Base-by-base conservation (phyloP, 2,797 vertebrate genomes). In the Amniataba percoides region DNA sequence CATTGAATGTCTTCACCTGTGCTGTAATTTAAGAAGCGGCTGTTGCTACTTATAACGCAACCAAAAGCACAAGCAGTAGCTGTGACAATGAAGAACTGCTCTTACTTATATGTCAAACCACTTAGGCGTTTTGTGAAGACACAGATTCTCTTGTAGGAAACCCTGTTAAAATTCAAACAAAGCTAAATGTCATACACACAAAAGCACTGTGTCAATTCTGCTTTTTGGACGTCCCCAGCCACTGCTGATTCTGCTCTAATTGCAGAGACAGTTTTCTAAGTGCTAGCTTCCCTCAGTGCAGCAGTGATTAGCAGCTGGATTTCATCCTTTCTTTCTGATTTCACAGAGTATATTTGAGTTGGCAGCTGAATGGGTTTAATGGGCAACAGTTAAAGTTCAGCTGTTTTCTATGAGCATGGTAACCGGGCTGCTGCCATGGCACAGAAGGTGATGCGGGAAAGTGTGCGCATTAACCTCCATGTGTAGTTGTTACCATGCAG, bases 321-420 rank as follows among this genome's bases (percentile, higher is more conserved):
- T 62, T 84, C 70, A 51, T 11, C 15, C 64, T 64, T 77, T 77
- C 52, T 73, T 27, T 73, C 21, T n/a, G 14, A 46, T 18, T 51
- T 64, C 59, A 71, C 57, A 1, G 34, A 60, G 57, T n/a, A 69
- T 55, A 67, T 81, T 68, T 65, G 51, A 73, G 45, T 58, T 70
- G 67, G 62, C 66, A 55, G 74, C 16, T 80, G 71, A 86, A 31
- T 68, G 55, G 48, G 67, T 87, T 88, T 80, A 87, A 71, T 66
- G 34, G 75, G 42, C 77, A 19, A 14, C 42, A 65, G 71, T 69
- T 83, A 73, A 78, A 84, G 71, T 85, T 79, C 69, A 87, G 63
- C 76, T 83, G 57, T 53, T 81, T 88, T 51, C 39, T 42, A 14
- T 2, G 5, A 59, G 64, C 57, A 16, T 15, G 68, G 77, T 83